Evolutionary conservation across 2,113 vertebrate species (phyloP), one percentile per base, ranked within the genome.

Genomic region (Anarhynchus alexandrinus): DNA sequence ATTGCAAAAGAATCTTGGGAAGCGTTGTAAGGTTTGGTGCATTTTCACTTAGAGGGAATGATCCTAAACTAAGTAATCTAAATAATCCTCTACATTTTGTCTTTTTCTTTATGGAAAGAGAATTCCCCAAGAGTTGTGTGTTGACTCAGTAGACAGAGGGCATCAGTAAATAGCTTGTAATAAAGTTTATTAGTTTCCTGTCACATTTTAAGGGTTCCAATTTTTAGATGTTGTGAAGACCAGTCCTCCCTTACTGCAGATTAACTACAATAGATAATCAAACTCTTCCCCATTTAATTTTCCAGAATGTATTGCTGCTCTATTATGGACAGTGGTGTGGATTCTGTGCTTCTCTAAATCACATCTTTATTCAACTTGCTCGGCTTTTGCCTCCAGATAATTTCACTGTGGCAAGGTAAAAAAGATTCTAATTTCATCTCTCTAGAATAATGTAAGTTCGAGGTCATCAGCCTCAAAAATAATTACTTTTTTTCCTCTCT

Each of bases 311-410:
- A 76, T 84, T 99, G 97, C 97, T 99, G 94, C 98, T 99, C 51
- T 99, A 99, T 96, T 99, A 99, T 18, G 98, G 99, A 9, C 98
- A 98, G 52, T 99, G 99, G 99, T 99, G 99, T 54, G 99, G 99
- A n/a, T 99, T 99, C 97, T 99, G 99, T 97, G 98, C 98, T 13
- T 98, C 98, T 70, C 98, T 99, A 95, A 99, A 99, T 98, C 99
- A 99, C 78, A 47, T 99, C 94, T 98, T 99, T 86, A 98, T 99
- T 97, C 99, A 99, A 85, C 98, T 99, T 66, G 99, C 99, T 86
- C 98, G 98, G 15, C 98, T 99, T 52, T 95, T 99, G 93, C 99
- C 99, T 82, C 96, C 97, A 6, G 98, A 99, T 79, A 96, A 95
- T 59, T 96, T 99, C 97, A 97, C 95, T 6, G 98, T 99, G 93